Base-by-base conservation (phyloP, 1,140 invertebrate species). In the Anoplolepis gracilipes region DNA sequence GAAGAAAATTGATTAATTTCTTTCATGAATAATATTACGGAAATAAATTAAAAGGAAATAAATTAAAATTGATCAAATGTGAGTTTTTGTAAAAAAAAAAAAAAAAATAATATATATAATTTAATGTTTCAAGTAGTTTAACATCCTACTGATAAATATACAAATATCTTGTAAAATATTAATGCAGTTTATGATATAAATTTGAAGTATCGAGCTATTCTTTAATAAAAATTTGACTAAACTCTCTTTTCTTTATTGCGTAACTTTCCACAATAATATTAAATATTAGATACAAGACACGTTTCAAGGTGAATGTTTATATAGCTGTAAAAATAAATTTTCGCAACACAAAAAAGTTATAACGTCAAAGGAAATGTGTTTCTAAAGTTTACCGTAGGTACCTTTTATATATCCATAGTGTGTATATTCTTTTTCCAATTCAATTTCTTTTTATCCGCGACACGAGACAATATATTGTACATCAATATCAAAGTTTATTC, bases 1-100 rank as follows among this genome's bases (percentile, higher is more conserved):
- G 46, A 77, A 46, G 11, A n/a, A 16, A 28, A 19, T 13, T 13
- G 57, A 22, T 28, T 46, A 19, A 61, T 64, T 77, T 64, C 7
- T 42, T 59, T 28, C 19, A 36, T 19, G 36, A 42, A 42, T 42
- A 30, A 25, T n/a, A n/a, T n/a, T n/a, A n/a, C n/a, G 19, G 8
- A 77, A 33, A 64, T 78, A 42, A 62, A 64, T 77, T 30, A 30
- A 7, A 22, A 76, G 19, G 8, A 77, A 33, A 64, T 78, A 42
- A 62, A 64, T 77, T 30, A 30, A 7, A 22, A 76, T 62, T 16
- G 0, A 42, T 64, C 59, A 62, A 46, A 57, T 57, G 33, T 25
- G 8, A n/a, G n/a, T n/a, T n/a, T 16, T 33, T 16, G 19, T 13
- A 36, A 36, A 57, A 33, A 22, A 3, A 36, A 57, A 36, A 55